Base-by-base conservation (phyloP, 2,888 invertebrate species). In the Mythimna impura region DNA sequence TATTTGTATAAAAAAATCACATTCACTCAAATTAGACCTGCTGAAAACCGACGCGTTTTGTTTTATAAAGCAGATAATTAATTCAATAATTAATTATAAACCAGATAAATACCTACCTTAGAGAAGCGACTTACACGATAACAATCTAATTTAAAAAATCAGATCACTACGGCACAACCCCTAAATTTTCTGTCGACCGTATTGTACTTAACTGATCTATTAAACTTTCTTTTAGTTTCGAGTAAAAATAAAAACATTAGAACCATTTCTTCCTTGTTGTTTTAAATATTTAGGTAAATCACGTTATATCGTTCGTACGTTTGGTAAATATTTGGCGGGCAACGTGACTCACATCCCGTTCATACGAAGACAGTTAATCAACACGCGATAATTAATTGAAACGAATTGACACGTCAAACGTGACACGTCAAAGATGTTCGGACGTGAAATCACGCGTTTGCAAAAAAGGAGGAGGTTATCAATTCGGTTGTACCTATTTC, bases 321-420 rank as follows among this genome's bases (percentile, higher is more conserved):
- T 60, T 60, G 40, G 66, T 76, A 40, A 76, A 73, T 76, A 65
- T 64, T 65, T 58, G n/a, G 47, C 4, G 43, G 40, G 34, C 34
- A 73, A 34, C n/a, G 58, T 65, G 43, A 60, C 22, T 25, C 52
- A n/a, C 43, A 25, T 43, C 17, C 34, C 43, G 40, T 65, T 60
- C 43, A 76, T 60, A 65, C 66, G 52, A 73, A 40, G 40, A 47
- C 30, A 52, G 50, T 43, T 64, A 57, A 64, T 75, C 22, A 65
- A 65, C 66, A 54, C 58, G 22, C 22, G 17, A 25, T 58, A 52
- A 20, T 34, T 47, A 64, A 25, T 36, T 52, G 57, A 30, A 73
- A 40, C 57, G 52, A 40, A 58, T 73, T 47, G 14, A 34, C n/a
- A n/a, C 65, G 43, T 14, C 22, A 43, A 34, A 52, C 30, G 52